Percentiles rank a stretch among this genome's conserved stretches.
Conservation (phyloP, 1,140 invertebrate genomes). For the Drosophila kanapiae region DNA sequence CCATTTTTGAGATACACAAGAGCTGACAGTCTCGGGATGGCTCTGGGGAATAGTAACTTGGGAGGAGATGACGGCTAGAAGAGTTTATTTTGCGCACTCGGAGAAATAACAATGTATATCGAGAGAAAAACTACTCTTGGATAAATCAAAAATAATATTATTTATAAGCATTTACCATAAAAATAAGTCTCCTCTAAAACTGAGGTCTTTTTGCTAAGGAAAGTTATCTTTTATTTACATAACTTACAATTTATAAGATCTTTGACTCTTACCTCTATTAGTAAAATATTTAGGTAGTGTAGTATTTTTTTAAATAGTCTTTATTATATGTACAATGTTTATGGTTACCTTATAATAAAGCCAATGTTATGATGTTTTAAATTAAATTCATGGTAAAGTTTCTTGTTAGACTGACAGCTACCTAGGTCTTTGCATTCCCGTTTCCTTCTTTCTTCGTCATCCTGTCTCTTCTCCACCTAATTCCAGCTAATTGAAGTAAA, state of each 20-base stretch:
- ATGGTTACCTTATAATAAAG: not conserved
- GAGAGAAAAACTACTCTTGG: too few relatives aligned
- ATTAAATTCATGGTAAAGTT: not conserved
- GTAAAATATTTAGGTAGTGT: too few relatives aligned
- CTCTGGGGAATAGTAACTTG: conserved; percentile 19
- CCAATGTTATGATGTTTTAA: too few relatives aligned
- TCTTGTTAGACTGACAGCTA: not conserved
- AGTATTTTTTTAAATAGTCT: accelerated
- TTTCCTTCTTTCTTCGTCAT: not conserved
- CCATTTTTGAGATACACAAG: conserved; percentile 48
- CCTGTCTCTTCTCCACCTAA: conserved; percentile 10
- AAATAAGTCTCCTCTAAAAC: too few relatives aligned
- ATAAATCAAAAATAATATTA: too few relatives aligned
- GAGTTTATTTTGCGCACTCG: conserved; percentile 22
- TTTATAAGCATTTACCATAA: too few relatives aligned
- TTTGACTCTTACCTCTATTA: too few relatives aligned
- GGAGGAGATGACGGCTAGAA: conserved; percentile 5
- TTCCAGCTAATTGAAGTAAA: conserved; percentile 39
- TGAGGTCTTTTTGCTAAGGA: too few relatives aligned
- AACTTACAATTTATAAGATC: too few relatives aligned
- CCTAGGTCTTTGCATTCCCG: not conserved
- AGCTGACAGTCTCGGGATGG: conserved; percentile 25
- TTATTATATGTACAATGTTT: accelerated
- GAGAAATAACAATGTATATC: not conserved
- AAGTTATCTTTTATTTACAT: too few relatives aligned